Evolutionary conservation across 2,888 invertebrate species (phyloP), one percentile per base, ranked within the genome.

Genomic region (Parochlus steinenii): DNA sequence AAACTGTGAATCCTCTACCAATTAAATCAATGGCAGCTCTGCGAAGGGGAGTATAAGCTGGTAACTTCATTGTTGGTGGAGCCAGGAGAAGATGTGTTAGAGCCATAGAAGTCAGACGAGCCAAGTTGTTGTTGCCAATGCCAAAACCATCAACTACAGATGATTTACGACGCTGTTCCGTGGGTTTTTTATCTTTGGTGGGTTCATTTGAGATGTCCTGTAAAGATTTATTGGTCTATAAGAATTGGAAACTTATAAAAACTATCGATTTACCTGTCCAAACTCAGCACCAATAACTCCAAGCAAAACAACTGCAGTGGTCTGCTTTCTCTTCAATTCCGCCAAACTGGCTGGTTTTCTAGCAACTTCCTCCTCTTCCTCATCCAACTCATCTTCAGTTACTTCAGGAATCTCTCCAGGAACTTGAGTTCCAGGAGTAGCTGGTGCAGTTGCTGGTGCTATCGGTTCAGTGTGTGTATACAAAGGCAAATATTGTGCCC

Each of bases 281-380:
- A 97, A 98, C 60, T 98, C 95, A 0, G 97, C 90, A 0, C 98
- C 98, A 35, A 98, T 89, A 0, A 98, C 97, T 0, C 95, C 97
- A 25, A 99, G 59, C 34, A 98, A 61, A 4, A 99, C 90, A 1
- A 99, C 92, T 0, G 98, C 89, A 0, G 97, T 95, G 0, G 95
- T 92, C 57, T 98, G 95, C 49, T 93, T 92, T 5, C 93, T 69
- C 46, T 87, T 86, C 34, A 89, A 56, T 56, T 90, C 89, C 0
- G 82, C 79, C 3, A 78, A 63, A 42, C 82, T 85, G 2, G 86
- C 85, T 5, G 85, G 83, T 55, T 85, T 83, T 23, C 83, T 69
- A 32, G 82, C 69, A 48, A 79, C 75, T 62, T 86, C 85, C 41
- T 82, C 76, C 48, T 86, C 85, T 45, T 86, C 86, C 45, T 86